A percentile compares a stretch with the other conserved stretches of the same genome.
Evolutionary conservation across 2,113 vertebrate genomes (phyloP).

Genomic region (Thermophis baileyi): DNA sequence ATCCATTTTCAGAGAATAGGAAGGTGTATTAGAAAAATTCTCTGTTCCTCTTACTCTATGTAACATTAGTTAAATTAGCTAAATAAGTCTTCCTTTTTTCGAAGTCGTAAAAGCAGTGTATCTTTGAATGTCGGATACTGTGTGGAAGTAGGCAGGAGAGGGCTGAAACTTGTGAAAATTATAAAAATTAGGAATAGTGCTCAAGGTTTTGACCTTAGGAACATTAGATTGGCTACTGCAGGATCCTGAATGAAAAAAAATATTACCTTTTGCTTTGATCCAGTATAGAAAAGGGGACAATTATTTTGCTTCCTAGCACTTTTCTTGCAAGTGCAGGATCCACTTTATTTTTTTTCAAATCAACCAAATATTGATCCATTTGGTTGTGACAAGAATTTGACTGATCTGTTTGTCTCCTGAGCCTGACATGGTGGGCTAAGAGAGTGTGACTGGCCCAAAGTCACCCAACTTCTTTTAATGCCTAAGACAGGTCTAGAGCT

Average conservation of each 20-base stretch:
- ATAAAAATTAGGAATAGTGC: background rate
- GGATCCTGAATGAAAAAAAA: background rate
- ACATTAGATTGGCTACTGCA: background rate
- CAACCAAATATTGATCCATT: background rate
- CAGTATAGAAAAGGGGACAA: background rate
- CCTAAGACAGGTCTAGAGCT: background rate
- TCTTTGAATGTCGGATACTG: background rate
- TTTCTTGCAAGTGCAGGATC: background rate
- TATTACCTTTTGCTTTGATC: background rate
- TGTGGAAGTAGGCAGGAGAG: background rate
- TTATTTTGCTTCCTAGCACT: background rate
- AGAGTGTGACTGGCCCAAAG: background rate
- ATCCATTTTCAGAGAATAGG: background rate
- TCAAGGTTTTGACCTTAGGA: background rate
- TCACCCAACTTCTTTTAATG: background rate
- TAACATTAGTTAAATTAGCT: background rate
- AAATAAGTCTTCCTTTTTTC: background rate
- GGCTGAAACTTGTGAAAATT: background rate
- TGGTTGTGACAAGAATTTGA: background rate
- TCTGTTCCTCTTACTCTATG: background rate
- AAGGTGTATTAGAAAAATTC: background rate
- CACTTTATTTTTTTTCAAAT: background rate
- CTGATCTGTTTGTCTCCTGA: background rate
- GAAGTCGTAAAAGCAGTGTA: background rate
- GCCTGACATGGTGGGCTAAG: background rate